phyloP scores from a whole-genome alignment of 2,888 invertebrate genomes.

The Hirtodrosophila histrioides region DNA sequence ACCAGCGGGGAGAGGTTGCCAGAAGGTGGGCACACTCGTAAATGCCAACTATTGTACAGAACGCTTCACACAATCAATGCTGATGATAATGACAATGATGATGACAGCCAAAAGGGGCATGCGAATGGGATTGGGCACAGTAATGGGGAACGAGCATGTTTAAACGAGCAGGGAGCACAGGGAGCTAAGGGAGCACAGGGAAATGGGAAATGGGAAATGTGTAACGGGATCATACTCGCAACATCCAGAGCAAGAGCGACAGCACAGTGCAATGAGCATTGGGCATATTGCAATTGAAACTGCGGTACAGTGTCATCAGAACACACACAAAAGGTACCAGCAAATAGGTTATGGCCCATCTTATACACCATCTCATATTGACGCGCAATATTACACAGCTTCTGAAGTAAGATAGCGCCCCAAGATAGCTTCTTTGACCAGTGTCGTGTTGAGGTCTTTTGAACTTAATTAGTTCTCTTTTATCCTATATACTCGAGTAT shows the following conservation, averaged over 20 bases:
- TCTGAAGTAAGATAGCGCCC: too few species aligned
- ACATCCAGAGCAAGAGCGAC: not conserved
- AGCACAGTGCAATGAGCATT: slow-evolving; percentile 4
- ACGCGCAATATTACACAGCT: too few species aligned
- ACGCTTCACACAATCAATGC: slow-evolving; percentile 58
- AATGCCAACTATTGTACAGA: slow-evolving; percentile 59
- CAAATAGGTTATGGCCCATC: too few species aligned
- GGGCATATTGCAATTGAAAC: not conserved
- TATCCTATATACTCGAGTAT: too few species aligned
- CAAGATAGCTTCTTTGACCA: too few species aligned
- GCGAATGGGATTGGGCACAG: slow-evolving; percentile 24
- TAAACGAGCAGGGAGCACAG: not conserved
- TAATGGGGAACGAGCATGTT: not conserved
- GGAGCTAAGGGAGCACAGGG: not conserved
- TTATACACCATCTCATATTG: too few species aligned
- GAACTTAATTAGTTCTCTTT: too few species aligned
- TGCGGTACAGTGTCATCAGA: too few species aligned
- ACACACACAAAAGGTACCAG: too few species aligned
- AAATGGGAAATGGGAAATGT: slow-evolving; percentile 7
- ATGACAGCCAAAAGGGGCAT: slow-evolving; percentile 41
- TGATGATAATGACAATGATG: slow-evolving; percentile 48
- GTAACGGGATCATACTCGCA: slow-evolving; percentile 16
- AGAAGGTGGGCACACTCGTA: slow-evolving; percentile 17
- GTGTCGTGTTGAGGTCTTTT: too few species aligned
- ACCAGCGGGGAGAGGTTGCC: too few species aligned